Evolutionary conservation across 2,113 vertebrate species (phyloP).

Genomic region (Syngnathus typhle): DNA sequence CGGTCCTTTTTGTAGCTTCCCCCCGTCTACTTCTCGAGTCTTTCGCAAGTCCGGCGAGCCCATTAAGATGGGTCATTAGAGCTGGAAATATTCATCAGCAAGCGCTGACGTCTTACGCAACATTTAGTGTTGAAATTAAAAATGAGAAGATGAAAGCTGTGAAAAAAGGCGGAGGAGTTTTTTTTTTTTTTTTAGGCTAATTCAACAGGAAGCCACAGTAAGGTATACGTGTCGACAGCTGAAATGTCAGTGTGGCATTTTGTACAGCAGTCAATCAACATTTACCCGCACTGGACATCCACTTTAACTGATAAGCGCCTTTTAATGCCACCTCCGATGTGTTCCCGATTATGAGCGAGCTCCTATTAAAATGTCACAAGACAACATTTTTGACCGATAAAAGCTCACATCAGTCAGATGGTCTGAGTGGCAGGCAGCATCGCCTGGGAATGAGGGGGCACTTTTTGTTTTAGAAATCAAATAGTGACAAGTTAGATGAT

Average conservation of each 20-base stretch:
- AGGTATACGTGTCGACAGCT: slow-evolving; percentile 55
- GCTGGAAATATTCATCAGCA: slow-evolving; percentile 40
- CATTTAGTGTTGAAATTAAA: slow-evolving; percentile 35
- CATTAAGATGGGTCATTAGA: slow-evolving; percentile 29
- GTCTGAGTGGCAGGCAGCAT: slow-evolving; percentile 21
- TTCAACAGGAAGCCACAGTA: slow-evolving; percentile 45
- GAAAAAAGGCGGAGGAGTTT: slow-evolving; percentile 14
- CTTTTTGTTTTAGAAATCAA: slow-evolving; percentile 9
- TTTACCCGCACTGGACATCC: not conserved
- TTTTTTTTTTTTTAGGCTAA: slow-evolving; percentile 39
- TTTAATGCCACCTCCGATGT: slow-evolving; percentile 46
- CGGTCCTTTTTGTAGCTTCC: not conserved
- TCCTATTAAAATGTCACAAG: slow-evolving; percentile 62
- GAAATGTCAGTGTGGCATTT: slow-evolving; percentile 68
- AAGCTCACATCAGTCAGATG: slow-evolving; percentile 39
- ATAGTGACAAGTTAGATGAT: slow-evolving; percentile 33
- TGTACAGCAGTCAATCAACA: not conserved
- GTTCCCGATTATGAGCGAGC: slow-evolving; percentile 37
- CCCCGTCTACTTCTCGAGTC: slow-evolving; percentile 20
- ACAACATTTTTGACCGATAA: slow-evolving; percentile 44
- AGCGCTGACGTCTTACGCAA: slow-evolving; percentile 39
- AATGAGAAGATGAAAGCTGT: slow-evolving; percentile 27
- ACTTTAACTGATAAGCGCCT: slow-evolving; percentile 5
- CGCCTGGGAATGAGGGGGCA: not conserved
- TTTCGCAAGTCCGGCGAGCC: slow-evolving; percentile 38